phyloP scores from a whole-genome alignment of 2,797 vertebrate species.

The Pseudotriccus pelzelni region DNA sequence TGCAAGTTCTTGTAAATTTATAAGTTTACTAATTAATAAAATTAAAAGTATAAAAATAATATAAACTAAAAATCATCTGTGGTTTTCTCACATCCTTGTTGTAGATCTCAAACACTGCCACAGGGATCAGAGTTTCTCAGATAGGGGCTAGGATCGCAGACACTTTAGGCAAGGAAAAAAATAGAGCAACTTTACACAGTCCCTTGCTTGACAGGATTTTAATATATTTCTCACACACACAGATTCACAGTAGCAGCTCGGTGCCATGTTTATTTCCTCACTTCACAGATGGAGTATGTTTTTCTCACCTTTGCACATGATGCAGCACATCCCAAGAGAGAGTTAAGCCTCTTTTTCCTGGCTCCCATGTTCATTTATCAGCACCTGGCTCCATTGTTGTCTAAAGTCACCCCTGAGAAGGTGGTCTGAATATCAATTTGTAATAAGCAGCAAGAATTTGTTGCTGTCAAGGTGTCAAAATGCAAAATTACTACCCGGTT shows the following conservation, averaged over 20 bases:
- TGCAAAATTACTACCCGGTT: background rate
- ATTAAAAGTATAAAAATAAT: background rate
- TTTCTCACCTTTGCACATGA: conserved; percentile 11
- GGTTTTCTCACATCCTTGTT: background rate
- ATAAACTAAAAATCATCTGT: background rate
- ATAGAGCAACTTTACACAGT: background rate
- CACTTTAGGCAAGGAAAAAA: background rate
- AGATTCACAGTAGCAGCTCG: background rate
- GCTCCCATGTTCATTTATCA: background rate
- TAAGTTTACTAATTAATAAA: background rate
- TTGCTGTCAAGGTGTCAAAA: background rate
- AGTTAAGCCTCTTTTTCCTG: conserved; percentile 7
- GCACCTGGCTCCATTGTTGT: background rate
- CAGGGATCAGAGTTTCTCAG: background rate
- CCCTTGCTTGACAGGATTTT: background rate
- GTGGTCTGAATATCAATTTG: conserved; percentile 20
- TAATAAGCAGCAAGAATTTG: conserved; percentile 18
- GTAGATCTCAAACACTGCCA: background rate
- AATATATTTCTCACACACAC: background rate
- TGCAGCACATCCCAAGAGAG: background rate
- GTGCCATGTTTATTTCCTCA: conserved; percentile 2
- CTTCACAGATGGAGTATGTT: background rate
- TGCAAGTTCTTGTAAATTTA: background rate
- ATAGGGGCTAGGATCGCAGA: background rate
- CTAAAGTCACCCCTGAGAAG: conserved; percentile 1